Base-by-base conservation (phyloP, 1,140 invertebrate species). In the Achatina immaculata region DNA sequence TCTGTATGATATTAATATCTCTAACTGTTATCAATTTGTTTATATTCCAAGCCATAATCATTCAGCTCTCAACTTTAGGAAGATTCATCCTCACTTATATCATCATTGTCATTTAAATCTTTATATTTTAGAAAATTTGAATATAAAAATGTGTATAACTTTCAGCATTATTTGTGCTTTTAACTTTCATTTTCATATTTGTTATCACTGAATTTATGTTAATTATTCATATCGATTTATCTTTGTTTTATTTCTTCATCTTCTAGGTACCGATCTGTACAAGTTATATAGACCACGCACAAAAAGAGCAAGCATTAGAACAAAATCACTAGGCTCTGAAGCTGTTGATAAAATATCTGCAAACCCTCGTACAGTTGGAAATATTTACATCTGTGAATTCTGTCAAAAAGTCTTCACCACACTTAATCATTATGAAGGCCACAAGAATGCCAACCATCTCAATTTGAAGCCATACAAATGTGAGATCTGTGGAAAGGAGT, bases 401-500 rank as follows among this genome's bases (percentile, higher is more conserved):
- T 74, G 72, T 21, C 42, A 74, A 21, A 74, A 74, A 21, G 9
- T 48, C 14, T 74, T 74, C 34, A 42, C 45, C 36, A 74, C 72
- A 34, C 72, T 48, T 11, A 74, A 74, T 24, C 72, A 74, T 51
- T 74, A 74, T 31, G 72, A 74, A 51, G 72, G 72, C 0, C 72
- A 74, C 72, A 74, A 74, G 31, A 74, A 74, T 43, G 45, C 72
- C 36, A 74, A 74, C 72, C 72, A 74, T 21, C 72, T 74, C 2
- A 51, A 74, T 45, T 24, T 74, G 40, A 74, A 74, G 31, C 72
- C 72, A 31, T 74, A 42, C 28, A 74, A 74, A 24, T 74, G 72
- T 51, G 24, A 74, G 2, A 6, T 48, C 1, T 74, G 72, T 36
- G 34, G n/a, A 28, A 74, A 74, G 31, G 45, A 45, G 14, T 74